Evolutionary conservation across 2,888 invertebrate genomes (phyloP).

Genomic region (Ophioninae sp.): DNA sequence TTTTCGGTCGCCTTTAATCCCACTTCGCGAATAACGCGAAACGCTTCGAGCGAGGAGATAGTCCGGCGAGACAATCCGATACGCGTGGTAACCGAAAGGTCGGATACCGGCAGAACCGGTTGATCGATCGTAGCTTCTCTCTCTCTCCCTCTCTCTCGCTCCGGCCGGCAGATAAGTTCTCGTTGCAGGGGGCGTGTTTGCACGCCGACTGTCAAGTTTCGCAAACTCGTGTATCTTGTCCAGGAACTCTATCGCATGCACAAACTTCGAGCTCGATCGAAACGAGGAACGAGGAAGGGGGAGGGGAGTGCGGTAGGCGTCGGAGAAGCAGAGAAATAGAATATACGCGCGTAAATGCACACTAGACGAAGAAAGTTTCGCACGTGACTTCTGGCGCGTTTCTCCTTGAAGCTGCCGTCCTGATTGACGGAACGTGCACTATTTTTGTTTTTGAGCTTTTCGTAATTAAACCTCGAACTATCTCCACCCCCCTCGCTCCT

Average conservation of each 20-base stretch:
- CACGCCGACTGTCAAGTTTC: constrained; percentile 21
- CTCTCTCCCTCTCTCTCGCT: neutral
- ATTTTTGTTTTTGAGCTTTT: neutral
- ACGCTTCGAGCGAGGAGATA: neutral
- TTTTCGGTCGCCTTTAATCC: constrained; percentile 1
- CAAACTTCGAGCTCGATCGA: neutral
- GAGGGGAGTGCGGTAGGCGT: too few species aligned
- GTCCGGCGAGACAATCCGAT: constrained; percentile 38
- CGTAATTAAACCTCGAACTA: neutral
- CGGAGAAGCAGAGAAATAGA: neutral
- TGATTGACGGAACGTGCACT: neutral
- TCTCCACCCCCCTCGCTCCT: neutral
- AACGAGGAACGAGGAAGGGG: neutral
- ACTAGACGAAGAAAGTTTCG: neutral
- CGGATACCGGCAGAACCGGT: constrained; percentile 61
- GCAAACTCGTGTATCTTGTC: constrained; percentile 13
- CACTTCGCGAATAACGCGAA: constrained; percentile 22
- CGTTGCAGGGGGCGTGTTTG: constrained; percentile 8
- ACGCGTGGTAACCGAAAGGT: constrained; percentile 55
- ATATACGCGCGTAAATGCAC: neutral
- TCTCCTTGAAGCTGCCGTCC: neutral
- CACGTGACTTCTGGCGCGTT: neutral
- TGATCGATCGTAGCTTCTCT: constrained; percentile 55
- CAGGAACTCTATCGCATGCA: constrained; percentile 4
- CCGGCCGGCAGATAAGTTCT: neutral